Percentiles rank a stretch among this genome's conserved stretches.
These are phyloP conservation scores for Polietes domitor DNA, from an alignment of 2,888 invertebrate genomes.

Conservation along the genomic window DNA sequence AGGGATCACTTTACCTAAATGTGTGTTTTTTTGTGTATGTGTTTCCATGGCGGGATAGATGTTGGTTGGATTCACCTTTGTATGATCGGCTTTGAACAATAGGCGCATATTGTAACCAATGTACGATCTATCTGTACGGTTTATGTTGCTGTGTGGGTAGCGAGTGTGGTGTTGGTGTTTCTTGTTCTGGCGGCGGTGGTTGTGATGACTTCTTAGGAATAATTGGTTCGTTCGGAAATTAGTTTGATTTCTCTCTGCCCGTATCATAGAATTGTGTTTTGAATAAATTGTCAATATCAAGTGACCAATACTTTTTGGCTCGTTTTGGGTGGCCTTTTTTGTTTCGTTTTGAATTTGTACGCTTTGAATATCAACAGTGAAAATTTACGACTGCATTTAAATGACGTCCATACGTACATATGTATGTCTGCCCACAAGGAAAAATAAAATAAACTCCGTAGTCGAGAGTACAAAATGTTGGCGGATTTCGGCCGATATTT, in stretches of 20 bases:
- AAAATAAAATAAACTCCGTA: too few relatives aligned
- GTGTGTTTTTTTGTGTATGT: neutral
- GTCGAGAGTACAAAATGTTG: too few relatives aligned
- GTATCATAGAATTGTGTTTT: neutral
- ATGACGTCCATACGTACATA: neutral
- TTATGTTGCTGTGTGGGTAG: conserved; percentile 49
- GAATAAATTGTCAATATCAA: conserved; percentile 1
- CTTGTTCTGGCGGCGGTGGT: neutral
- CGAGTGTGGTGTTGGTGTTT: conserved; percentile 21
- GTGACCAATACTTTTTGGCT: neutral
- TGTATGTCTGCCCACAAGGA: too few relatives aligned
- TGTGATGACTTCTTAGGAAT: conserved; percentile 48
- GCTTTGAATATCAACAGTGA: neutral
- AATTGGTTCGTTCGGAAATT: conserved; percentile 50
- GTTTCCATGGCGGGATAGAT: neutral
- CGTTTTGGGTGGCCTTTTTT: neutral
- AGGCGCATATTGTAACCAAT: conserved; percentile 36
- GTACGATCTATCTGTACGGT: conserved; percentile 56
- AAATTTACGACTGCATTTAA: neutral
- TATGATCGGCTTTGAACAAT: neutral
- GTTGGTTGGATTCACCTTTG: neutral
- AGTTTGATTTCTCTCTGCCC: neutral
- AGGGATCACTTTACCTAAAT: neutral
- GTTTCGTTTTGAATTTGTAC: neutral
- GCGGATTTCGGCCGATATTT: too few relatives aligned